A percentile compares a stretch with the other conserved stretches of the same genome.
phyloP scores from a whole-genome alignment of 2,113 vertebrate genomes.

The Tupaia tana region DNA sequence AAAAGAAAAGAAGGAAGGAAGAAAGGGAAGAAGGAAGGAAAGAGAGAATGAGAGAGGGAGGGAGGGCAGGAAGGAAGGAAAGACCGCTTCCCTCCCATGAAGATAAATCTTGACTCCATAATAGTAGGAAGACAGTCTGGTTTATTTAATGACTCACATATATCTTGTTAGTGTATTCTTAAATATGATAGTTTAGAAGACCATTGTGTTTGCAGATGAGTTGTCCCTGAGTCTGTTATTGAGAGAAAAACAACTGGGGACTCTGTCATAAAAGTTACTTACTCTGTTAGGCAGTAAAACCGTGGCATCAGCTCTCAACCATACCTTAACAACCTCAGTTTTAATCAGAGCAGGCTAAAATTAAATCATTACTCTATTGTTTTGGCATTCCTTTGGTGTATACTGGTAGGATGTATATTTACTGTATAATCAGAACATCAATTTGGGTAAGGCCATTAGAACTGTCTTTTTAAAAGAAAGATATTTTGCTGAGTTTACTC shows the following conservation, averaged over 20 bases:
- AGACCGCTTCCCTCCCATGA: not conserved
- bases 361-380: not conserved
- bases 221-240: not conserved
- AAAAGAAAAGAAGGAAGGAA: too few relatives aligned
- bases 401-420: not conserved
- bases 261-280: not conserved
- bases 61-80: not conserved
- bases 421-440: not conserved
- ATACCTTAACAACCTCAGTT: not conserved
- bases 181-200: not conserved
- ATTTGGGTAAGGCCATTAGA: not conserved
- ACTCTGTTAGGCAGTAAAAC: not conserved
- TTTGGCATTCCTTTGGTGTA: not conserved
- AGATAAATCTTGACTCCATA: not conserved
- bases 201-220: not conserved
- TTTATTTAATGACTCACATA: not conserved
- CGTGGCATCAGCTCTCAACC: not conserved
- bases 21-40: too few relatives aligned
- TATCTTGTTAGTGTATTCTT: conserved; percentile 33
- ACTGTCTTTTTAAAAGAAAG: not conserved
- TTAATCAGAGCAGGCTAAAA: not conserved
- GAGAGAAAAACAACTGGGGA: not conserved
- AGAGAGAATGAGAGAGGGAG: too few relatives aligned
- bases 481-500: conserved; percentile 23
- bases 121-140: conserved; percentile 5